A percentile compares a stretch with the other conserved stretches of the same genome.
phyloP scores from a whole-genome alignment of 2,797 vertebrate species.

The Pantherophis vulpinus region DNA sequence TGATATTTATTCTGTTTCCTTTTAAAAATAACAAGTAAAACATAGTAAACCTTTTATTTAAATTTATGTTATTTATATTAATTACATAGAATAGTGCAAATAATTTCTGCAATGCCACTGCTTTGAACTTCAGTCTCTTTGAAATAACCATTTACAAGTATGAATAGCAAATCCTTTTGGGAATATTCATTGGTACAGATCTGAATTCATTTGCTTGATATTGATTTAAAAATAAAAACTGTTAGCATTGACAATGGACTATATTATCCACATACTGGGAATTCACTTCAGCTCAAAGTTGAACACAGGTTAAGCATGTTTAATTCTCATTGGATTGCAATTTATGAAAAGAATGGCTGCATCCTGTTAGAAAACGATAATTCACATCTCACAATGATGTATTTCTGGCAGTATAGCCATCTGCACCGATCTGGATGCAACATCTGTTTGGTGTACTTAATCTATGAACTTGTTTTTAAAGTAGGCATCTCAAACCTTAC shows the following conservation, averaged over 20 bases:
- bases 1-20: not conserved
- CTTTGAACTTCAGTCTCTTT: not conserved
- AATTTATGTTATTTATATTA: not conserved
- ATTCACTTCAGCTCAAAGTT: not conserved
- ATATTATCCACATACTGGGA: not conserved
- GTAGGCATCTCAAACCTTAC: slow-evolving; percentile 12
- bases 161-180: not conserved
- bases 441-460: slow-evolving; percentile 42
- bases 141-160: not conserved
- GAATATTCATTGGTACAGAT: not conserved
- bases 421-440: slow-evolving; percentile 47
- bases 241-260: not conserved
- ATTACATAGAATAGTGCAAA: not conserved
- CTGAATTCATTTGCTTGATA: not conserved
- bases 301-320: not conserved
- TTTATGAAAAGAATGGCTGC: not conserved
- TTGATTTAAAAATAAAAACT: not conserved
- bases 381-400: slow-evolving; percentile 39
- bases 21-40: not conserved
- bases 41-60: not conserved
- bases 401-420: slow-evolving; percentile 38
- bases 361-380: slow-evolving; percentile 18
- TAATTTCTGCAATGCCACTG: not conserved
- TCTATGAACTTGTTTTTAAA: slow-evolving; percentile 30
- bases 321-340: not conserved